phyloP scores from a whole-genome alignment of 2,113 vertebrate species.

The Octodon degus region DNA sequence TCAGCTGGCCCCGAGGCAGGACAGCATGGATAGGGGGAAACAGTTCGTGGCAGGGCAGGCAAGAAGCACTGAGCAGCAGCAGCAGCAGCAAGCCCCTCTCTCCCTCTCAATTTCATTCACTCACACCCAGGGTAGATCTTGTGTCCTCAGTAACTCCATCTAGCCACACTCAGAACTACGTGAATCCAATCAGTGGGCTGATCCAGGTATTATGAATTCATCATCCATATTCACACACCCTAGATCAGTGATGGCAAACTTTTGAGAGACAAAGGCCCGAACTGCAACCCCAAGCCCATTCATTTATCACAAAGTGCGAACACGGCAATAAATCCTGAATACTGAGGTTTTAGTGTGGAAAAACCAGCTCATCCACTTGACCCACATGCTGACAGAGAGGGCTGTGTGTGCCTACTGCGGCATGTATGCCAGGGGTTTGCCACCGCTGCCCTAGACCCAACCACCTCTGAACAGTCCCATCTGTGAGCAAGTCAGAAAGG shows the following conservation, averaged over 20 bases:
- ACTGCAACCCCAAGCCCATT: neutral
- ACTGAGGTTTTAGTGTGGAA: neutral
- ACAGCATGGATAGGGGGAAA: neutral
- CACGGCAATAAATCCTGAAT: neutral
- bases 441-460: neutral
- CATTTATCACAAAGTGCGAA: neutral
- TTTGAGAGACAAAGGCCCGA: neutral
- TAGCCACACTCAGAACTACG: neutral
- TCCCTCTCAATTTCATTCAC: neutral
- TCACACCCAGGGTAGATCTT: neutral
- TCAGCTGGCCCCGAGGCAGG: neutral
- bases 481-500: neutral
- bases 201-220: neutral
- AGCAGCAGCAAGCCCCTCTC: neutral
- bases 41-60: neutral
- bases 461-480: neutral
- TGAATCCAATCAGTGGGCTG: neutral
- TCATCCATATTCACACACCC: neutral
- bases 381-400: neutral
- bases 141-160: neutral
- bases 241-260: neutral
- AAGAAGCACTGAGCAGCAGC: neutral
- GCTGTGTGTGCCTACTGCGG: neutral
- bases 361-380: neutral
- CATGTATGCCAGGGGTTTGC: neutral